phyloP scores from a whole-genome alignment of 2,113 vertebrate genomes.

The Bothrops jararaca region DNA sequence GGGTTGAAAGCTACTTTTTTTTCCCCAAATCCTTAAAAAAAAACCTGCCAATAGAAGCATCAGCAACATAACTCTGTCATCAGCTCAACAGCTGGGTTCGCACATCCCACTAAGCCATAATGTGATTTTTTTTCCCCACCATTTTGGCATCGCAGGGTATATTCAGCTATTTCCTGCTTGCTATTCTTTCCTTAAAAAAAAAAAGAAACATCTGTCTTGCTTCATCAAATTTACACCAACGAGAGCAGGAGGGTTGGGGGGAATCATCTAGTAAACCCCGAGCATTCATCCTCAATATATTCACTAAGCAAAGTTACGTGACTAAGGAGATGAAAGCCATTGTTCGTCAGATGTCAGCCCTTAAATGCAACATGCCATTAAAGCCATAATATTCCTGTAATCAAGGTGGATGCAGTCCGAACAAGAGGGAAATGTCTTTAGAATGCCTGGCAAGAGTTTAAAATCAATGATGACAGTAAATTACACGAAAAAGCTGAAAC shows the following conservation, averaged over 20 bases:
- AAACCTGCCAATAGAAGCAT: not conserved
- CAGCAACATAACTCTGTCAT: not conserved
- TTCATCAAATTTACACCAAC: not conserved
- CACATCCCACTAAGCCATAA: not conserved
- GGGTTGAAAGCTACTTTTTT: not conserved
- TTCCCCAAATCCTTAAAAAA: not conserved
- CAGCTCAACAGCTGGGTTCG: not conserved
- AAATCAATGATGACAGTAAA: constrained; percentile 26
- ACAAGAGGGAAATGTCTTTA: constrained; percentile 12
- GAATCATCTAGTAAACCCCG: not conserved
- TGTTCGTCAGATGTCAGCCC: constrained; percentile 11
- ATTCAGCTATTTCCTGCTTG: not conserved
- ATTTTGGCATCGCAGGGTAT: not conserved
- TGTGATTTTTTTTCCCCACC: not conserved
- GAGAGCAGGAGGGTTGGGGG: accelerated
- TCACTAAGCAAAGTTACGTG: not conserved
- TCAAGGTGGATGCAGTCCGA: not conserved
- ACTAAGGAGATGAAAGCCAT: constrained; percentile 18
- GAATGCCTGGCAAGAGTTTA: not conserved
- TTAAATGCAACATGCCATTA: not conserved
- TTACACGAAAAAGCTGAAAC: not conserved
- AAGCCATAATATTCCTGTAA: not conserved
- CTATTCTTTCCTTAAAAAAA: not conserved
- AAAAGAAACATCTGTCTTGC: not conserved
- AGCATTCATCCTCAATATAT: not conserved